Percentiles rank a stretch among this genome's conserved stretches.
Conservation (phyloP, 2,113 vertebrate species). For the Melospiza melodia region DNA sequence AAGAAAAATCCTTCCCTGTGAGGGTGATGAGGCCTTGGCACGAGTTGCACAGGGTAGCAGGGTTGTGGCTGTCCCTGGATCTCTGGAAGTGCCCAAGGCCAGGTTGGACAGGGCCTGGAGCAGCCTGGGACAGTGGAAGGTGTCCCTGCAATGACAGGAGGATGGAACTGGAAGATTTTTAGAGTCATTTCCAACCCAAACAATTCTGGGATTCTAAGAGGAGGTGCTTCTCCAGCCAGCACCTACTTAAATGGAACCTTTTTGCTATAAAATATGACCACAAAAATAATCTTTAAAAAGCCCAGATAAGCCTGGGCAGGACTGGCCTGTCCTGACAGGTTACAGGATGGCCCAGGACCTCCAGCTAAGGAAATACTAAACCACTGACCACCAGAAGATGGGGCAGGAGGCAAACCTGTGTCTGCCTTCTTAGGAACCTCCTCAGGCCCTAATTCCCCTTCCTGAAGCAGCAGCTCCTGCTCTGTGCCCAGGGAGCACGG, state of each 20-base stretch:
- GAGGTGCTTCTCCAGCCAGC: not conserved
- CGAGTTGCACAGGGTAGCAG: not conserved
- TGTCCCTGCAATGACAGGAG: not conserved
- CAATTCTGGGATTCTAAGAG: not conserved
- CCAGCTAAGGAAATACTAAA: not conserved
- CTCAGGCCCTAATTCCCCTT: not conserved
- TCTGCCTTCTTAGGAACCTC: not conserved
- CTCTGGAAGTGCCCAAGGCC: not conserved
- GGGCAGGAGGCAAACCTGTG: not conserved
- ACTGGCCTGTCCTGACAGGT: not conserved
- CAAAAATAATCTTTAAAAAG: not conserved
- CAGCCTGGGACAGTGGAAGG: not conserved
- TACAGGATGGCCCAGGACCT: not conserved
- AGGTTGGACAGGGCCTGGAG: no score
- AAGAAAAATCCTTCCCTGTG: not conserved
- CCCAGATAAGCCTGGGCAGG: not conserved
- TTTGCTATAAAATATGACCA: not conserved
- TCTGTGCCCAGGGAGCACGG: not conserved
- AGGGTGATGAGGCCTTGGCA: not conserved
- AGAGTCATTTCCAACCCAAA: not conserved
- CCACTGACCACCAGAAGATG: conserved; percentile 12
- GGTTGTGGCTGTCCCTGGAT: not conserved
- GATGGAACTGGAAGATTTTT: not conserved
- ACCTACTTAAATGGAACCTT: not conserved
- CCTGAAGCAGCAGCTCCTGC: not conserved